Evolutionary conservation across 2,888 invertebrate genomes (phyloP).

Genomic region (Spilosoma lubricipeda): DNA sequence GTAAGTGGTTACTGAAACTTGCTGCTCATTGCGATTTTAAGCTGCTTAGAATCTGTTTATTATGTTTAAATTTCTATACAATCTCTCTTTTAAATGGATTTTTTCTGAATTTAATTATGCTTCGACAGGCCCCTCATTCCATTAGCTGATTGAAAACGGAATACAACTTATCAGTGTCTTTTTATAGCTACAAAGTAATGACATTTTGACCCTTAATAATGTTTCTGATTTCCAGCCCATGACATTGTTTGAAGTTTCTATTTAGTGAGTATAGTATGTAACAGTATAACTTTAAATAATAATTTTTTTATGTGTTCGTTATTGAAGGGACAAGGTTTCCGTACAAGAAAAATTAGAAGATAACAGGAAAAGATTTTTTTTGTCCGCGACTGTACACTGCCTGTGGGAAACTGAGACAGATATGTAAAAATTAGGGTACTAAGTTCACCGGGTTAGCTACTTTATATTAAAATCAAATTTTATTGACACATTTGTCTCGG

Average conservation of each 20-base stretch:
- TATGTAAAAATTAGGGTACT: too few species aligned
- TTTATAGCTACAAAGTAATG: constrained; percentile 19
- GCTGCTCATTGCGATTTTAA: constrained; percentile 53
- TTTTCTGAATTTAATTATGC: constrained; percentile 34
- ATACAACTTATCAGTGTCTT: constrained; percentile 12
- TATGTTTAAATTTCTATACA: constrained; percentile 21
- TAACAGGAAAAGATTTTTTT: too few species aligned
- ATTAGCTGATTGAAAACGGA: constrained; percentile 39
- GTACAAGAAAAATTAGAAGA: too few species aligned
- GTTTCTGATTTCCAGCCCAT: background rate
- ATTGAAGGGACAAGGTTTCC: too few species aligned
- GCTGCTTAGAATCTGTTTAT: constrained; percentile 54
- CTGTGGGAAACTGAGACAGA: too few species aligned
- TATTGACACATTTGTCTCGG: background rate
- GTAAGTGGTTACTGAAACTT: constrained; percentile 60
- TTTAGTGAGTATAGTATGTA: too few species aligned
- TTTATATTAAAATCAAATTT: too few species aligned
- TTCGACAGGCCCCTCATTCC: constrained; percentile 23
- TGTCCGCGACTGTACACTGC: too few species aligned
- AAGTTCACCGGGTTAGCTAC: too few species aligned
- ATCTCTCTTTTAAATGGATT: constrained; percentile 29
- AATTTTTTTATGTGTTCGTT: too few species aligned
- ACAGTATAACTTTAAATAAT: too few species aligned
- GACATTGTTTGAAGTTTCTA: background rate
- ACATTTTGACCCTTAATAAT: constrained; percentile 17